Base-by-base conservation (phyloP, 2,113 vertebrate species). In the Macrotus californicus region DNA sequence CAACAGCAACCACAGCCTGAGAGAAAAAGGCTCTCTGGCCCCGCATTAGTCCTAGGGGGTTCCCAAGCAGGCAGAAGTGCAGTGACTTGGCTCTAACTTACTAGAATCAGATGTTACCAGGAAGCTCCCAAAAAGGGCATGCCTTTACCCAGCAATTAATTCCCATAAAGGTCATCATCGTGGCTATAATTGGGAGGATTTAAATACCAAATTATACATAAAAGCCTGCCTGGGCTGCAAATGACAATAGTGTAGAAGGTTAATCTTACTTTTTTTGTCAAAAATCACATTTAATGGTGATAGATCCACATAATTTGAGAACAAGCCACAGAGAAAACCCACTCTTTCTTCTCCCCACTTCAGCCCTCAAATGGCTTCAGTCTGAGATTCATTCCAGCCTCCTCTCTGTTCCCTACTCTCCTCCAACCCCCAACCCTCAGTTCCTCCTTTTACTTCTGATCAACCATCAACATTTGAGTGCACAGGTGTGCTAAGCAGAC, bases 201-300 rank as follows among this genome's bases (percentile, higher is more conserved):
- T 84, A 95, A 96, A 95, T 84, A 54, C 85, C n/a, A 93, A 95
- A 75, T 85, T 88, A 92, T 59, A 84, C 46, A 88, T 85, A 83
- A 90, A 54, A 93, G 64, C 7, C 70, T 91, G 16, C n/a, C 56
- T 72, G n/a, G 43, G 19, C 24, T 95, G 7, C 76, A 96, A 90
- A 87, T 70, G 64, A 96, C 43, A 84, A 89, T 11, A 79, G 26
- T 22, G 43, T 81, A 15, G 70, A 97, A 94, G 34, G 15, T 73
- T 95, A 46, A 87, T 64, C 43, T 84, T 79, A 87, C 11, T 64
- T 46, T 26, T 76, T 46, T 85, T 72, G 34, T 48, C 88, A 92
- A 83, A 96, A 77, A 39, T 48, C 36, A 56, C 8, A 1, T 39
- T 81, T 94, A 29, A 19, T 56, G 43, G 54, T 77, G 39, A 67